Evolutionary conservation across 1,140 invertebrate genomes (phyloP), one percentile per base, ranked within the genome.

Genomic region (Pogonus chalceus): DNA sequence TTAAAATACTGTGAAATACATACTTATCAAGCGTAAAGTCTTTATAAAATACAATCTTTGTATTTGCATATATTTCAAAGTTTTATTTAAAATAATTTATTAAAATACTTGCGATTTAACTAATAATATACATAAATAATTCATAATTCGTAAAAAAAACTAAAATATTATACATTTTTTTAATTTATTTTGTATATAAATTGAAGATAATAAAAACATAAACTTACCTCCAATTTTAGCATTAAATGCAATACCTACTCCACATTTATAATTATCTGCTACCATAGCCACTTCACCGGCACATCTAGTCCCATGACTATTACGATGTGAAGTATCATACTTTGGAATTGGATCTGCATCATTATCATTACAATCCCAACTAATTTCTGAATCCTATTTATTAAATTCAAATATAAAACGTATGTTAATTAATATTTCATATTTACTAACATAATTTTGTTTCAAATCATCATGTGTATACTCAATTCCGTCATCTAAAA

Each of bases 401-500:
- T 31, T 31, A 7, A 31, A 31, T 31, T 31, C 14, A 4, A 7
- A 31, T 7, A 31, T 31, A 31, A 31, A 31, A 18, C 50, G 24
- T 47, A 12, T 57, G 21, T 26, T 35, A 20, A 20, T 46, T 55
- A 3, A 9, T 51, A 21, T 35, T 31, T 51, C 12, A 21, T 10
- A 16, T 46, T 49, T 35, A 78, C 85, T 82, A 69, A 90, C 88
- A 64, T 91, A 93, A 71, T 92, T 93, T 2, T 71, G 72, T 35
- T 69, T 73, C 1, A 94, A 68, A 68, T 94, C 90, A 0, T 84
- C 82, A 69, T 92, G 89, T 20, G 78, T 83, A 65, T 85, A 80
- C 68, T 92, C 88, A 9, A 92, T 70, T 7, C 88, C 92, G 72
- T 96, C 92, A 67, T 95, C 92, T 4, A 96, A 72, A 50, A 96